Conservation (phyloP, 2,888 invertebrate genomes). For the Sarcophaga variegata region DNA sequence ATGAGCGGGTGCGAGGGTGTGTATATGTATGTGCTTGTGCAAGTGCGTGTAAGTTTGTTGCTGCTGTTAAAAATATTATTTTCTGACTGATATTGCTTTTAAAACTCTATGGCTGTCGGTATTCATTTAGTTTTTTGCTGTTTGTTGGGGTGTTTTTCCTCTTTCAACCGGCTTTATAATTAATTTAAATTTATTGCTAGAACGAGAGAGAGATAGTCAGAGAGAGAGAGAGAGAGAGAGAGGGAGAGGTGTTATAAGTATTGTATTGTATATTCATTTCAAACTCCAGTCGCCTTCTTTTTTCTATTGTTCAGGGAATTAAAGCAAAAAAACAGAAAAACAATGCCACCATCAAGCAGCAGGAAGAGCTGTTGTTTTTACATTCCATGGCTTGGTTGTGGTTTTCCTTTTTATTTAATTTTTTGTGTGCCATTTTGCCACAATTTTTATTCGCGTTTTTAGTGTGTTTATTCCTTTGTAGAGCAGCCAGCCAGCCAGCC, state of each 20-base stretch:
- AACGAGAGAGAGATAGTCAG: no score
- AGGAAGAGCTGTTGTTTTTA: background rate
- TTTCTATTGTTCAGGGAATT: background rate
- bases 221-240: no score
- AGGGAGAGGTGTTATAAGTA: background rate
- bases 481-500: no score
- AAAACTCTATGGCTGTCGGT: constrained; percentile 26
- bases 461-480: background rate
- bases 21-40: background rate
- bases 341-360: background rate
- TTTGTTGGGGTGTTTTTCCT: background rate
- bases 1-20: background rate
- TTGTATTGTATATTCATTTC: constrained; percentile 29
- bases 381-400: background rate
- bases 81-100: constrained; percentile 3
- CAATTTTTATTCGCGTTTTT: background rate
- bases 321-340: constrained; percentile 1
- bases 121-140: constrained; percentile 19
- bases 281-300: constrained; percentile 27
- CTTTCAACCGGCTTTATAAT: constrained; percentile 29
- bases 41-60: background rate
- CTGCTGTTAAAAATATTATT: constrained; percentile 4
- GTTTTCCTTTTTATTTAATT: background rate
- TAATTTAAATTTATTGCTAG: constrained; percentile 62
- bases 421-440: background rate